Evolutionary conservation across 2,797 vertebrate genomes (phyloP).

Genomic region (Gallinago solitaria): DNA sequence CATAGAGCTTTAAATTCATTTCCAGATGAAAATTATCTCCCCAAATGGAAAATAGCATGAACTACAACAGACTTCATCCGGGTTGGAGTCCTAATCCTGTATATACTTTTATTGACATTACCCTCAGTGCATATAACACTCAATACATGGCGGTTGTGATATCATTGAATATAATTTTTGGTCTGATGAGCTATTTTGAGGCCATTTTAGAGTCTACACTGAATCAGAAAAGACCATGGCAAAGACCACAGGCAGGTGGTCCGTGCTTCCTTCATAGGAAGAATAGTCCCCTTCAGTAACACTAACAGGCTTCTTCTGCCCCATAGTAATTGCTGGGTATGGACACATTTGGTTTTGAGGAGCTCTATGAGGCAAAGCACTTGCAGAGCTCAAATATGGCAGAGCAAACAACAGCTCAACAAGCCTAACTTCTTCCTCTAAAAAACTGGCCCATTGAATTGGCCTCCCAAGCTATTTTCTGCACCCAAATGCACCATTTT

Average conservation of each 20-base stretch:
- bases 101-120: background rate
- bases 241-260: background rate
- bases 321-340: background rate
- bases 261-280: background rate
- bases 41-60: background rate
- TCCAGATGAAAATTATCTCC: background rate
- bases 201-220: background rate
- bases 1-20: background rate
- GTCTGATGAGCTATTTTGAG: background rate
- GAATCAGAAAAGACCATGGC: background rate
- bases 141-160: background rate
- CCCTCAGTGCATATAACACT: background rate
- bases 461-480: background rate
- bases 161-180: background rate
- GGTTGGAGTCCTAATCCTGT: background rate
- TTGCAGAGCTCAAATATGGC: background rate
- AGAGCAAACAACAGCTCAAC: background rate
- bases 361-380: background rate
- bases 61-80: background rate
- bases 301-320: background rate
- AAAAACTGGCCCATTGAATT: background rate
- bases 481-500: accelerated
- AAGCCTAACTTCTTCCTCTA: background rate
- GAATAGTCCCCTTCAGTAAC: background rate
- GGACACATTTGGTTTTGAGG: background rate